Conservation (phyloP, 2,797 vertebrate species). For the Pteronotus mesoamericanus region DNA sequence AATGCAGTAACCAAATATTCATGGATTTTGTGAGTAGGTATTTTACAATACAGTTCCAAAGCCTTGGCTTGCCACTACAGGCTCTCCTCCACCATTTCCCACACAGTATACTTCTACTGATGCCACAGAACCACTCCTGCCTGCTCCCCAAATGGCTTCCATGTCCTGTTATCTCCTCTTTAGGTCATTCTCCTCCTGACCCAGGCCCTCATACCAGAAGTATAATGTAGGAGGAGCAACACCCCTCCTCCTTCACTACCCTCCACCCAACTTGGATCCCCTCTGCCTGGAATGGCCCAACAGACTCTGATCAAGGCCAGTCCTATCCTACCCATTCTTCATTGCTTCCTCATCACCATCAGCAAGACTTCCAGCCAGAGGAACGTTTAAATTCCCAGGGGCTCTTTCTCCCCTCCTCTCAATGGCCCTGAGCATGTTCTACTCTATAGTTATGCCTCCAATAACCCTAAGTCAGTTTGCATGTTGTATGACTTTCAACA, state of each 20-base stretch:
- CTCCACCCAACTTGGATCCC: not conserved
- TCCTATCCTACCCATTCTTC: not conserved
- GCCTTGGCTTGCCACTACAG: not conserved
- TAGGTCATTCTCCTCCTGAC: not conserved
- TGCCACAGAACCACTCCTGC: not conserved
- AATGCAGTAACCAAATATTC: constrained; percentile 4
- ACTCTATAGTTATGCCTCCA: not conserved
- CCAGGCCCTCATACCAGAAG: not conserved
- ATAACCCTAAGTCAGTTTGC: not conserved
- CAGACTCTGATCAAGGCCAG: not conserved
- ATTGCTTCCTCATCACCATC: not conserved
- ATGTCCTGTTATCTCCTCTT: not conserved
- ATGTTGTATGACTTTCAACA: constrained; percentile 1
- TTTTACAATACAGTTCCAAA: constrained; percentile 7
- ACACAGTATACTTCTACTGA: not conserved
- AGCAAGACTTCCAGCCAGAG: not conserved
- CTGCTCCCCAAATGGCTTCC: not conserved
- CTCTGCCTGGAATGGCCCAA: not conserved
- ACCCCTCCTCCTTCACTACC: not conserved
- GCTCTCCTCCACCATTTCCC: not conserved
- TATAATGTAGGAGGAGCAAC: not conserved
- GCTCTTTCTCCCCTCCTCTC: not conserved
- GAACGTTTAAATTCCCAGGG: not conserved
- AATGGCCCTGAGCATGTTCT: constrained; percentile 15
- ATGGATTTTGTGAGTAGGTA: not conserved